Evolutionary conservation across 1,140 invertebrate genomes (phyloP), one percentile per base, ranked within the genome.

Genomic region (Philotrypesis tridentata): DNA sequence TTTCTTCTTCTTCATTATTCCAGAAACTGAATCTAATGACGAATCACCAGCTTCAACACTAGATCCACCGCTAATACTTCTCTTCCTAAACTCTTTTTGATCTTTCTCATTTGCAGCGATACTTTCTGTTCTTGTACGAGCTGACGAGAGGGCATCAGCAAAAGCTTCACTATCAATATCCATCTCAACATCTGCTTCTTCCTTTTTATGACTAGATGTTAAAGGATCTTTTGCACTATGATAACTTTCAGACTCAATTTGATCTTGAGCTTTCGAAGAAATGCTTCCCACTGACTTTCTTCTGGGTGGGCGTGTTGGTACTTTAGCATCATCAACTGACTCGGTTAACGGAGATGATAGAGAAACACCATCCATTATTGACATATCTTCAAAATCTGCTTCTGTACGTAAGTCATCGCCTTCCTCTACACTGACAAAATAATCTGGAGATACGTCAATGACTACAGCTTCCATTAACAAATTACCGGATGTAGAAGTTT

Each of bases 401-500:
- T 97, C 96, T 1, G 96, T 97, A 78, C 95, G 93, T 79, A 95
- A 91, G 89, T 97, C 96, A 87, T 96, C 96, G 88, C 96, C 96
- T 87, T 96, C 96, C 89, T 96, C 96, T 1, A 94, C 94, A 25
- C 94, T 92, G 0, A 93, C 91, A 85, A 96, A 97, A 85, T 96
- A 96, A 85, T 97, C 96, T 11, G 96, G 96, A 0, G 96, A 95
- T n/a, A 98, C 96, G 85, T 98, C 97, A 73, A 98, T 97, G 5
- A 98, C 95, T 23, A 97, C 95, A 2, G 97, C 97, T 92, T 98
- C 97, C 96, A 97, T 97, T 0, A 97, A 87, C 6, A 97, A 91
- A 89, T 97, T 96, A 23, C 96, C 96, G 2, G 96, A 96, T 31
- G 95, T 96, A 0, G 96, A 97, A 0, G 96, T 96, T 92, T 98